These are phyloP conservation scores for Lepilemur septentrionalis DNA, from an alignment of 2,797 vertebrate genomes.

Conservation along the genomic window DNA sequence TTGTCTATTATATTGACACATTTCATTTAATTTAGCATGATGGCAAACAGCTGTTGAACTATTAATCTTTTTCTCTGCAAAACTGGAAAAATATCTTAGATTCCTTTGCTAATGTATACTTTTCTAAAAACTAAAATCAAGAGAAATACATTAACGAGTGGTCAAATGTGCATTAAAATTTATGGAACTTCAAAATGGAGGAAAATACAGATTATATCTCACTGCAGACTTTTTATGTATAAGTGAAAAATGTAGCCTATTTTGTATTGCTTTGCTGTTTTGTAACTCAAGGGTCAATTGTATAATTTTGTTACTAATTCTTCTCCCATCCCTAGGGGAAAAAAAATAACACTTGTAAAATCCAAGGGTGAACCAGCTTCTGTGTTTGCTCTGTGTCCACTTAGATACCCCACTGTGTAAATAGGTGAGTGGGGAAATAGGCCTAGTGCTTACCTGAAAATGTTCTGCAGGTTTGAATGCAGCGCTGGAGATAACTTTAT, in stretches of 20 bases:
- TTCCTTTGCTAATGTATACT: constrained; percentile 37
- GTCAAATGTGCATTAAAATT: constrained; percentile 44
- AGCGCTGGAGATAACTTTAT: constrained; percentile 74
- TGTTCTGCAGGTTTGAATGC: constrained; percentile 7
- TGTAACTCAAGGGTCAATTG: neutral
- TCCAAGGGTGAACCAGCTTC: neutral
- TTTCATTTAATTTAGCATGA: constrained; percentile 65
- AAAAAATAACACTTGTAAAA: neutral
- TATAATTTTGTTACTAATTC: neutral
- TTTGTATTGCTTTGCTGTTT: neutral
- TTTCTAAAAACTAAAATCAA: constrained; percentile 57
- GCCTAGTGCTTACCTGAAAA: constrained; percentile 16
- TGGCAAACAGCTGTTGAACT: constrained; percentile 73
- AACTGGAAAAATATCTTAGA: constrained; percentile 53
- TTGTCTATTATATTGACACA: constrained; percentile 66
- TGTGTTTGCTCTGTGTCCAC: neutral
- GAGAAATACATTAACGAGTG: constrained; percentile 46
- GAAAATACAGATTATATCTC: neutral
- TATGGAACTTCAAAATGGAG: constrained; percentile 6
- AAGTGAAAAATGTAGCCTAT: constrained; percentile 29
- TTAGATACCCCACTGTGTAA: neutral
- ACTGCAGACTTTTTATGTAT: neutral
- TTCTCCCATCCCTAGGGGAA: neutral
- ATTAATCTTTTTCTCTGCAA: constrained; percentile 58
- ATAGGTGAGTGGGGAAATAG: neutral